These are phyloP conservation scores for Synanthedon andrenaeformis DNA, from an alignment of 2,888 invertebrate species.

Conservation along the genomic window DNA sequence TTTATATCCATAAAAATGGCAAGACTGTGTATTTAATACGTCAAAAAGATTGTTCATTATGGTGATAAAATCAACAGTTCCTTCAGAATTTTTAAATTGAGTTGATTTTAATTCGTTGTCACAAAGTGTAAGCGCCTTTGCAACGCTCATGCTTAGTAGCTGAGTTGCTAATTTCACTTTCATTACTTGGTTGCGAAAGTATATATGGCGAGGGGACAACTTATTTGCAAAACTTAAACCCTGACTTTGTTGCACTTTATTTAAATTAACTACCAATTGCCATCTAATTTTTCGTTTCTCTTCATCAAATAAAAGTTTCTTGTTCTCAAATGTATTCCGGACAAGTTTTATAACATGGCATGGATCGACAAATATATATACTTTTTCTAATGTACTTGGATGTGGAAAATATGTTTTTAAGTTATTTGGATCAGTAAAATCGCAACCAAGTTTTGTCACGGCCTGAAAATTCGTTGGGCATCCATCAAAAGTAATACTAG, in stretches of 20 bases:
- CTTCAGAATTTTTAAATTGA: neutral
- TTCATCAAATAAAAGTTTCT: neutral
- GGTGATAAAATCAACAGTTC: neutral
- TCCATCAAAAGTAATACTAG: neutral
- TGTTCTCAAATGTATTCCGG: slow-evolving; percentile 1
- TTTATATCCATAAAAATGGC: neutral
- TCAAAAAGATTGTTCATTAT: neutral
- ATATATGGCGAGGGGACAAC: neutral
- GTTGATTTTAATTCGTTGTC: neutral
- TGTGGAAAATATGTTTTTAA: neutral
- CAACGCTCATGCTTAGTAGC: neutral
- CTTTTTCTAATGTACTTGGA: neutral
- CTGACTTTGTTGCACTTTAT: neutral
- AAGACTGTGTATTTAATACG: neutral
- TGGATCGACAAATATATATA: neutral
- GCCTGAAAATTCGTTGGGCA: neutral
- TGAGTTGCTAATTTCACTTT: neutral
- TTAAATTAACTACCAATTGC: neutral
- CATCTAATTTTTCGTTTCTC: neutral
- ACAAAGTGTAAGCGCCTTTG: neutral
- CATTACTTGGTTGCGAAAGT: neutral
- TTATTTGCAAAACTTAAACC: neutral
- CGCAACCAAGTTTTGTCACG: neutral
- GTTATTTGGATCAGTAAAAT: neutral
- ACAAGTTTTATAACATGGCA: neutral